A percentile compares a stretch with the other conserved stretches of the same genome.
These are phyloP conservation scores for Helicoverpa zea DNA, from an alignment of 1,140 invertebrate species.

Conservation along the genomic window DNA sequence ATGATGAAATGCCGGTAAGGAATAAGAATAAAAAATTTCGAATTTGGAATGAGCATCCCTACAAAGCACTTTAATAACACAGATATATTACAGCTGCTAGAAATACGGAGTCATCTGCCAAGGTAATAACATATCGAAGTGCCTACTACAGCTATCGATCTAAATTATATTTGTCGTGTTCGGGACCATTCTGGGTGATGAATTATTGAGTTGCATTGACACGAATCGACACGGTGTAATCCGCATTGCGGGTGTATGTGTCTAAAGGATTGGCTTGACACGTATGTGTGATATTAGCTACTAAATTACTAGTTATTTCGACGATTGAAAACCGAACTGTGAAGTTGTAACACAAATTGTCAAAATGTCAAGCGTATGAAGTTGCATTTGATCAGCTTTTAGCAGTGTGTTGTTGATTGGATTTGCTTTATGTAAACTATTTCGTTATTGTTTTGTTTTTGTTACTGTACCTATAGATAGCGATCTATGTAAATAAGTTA, in stretches of 20 bases:
- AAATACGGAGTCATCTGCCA: neutral
- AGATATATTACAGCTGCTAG: too few species aligned
- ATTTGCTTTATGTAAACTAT: too few species aligned
- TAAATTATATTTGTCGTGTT: slow-evolving; percentile 54
- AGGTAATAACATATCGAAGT: slow-evolving; percentile 12
- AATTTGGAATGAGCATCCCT: too few species aligned
- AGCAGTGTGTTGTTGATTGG: too few species aligned
- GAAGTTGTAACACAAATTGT: neutral
- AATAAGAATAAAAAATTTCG: too few species aligned
- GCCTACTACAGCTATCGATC: slow-evolving; percentile 31
- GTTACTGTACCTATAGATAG: too few species aligned
- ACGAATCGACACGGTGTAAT: slow-evolving; percentile 59
- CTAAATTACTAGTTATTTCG: slow-evolving; percentile 8
- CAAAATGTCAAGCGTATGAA: too few species aligned
- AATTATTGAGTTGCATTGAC: slow-evolving; percentile 68
- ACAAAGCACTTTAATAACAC: too few species aligned
- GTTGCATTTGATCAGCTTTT: too few species aligned
- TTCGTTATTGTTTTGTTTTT: too few species aligned
- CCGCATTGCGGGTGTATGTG: slow-evolving; percentile 64
- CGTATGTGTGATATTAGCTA: slow-evolving; percentile 23
- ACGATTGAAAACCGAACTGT: neutral
- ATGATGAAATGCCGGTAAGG: too few species aligned
- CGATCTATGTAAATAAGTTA: too few species aligned
- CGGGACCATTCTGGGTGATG: slow-evolving; percentile 56
- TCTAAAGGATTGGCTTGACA: slow-evolving; percentile 52